Base-by-base conservation (phyloP, 2,113 vertebrate genomes). In the Numida meleagris region DNA sequence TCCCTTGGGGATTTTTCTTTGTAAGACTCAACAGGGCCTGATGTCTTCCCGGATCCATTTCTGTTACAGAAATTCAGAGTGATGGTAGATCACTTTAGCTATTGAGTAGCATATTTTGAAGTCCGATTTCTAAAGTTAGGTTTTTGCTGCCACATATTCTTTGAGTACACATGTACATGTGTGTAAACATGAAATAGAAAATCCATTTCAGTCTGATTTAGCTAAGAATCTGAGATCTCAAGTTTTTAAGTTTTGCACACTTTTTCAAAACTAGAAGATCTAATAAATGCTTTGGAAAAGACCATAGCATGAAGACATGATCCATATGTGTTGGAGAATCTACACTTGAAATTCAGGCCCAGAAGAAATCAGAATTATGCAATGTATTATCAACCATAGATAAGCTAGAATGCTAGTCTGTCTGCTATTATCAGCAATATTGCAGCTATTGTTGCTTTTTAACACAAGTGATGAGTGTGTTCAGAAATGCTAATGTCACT, bases 401-500 rank as follows among this genome's bases (percentile, higher is more conserved):
- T 88, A 29, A 74, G 10, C 48, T 84, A 57, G 17, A 61, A 45
- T 31, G 12, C 23, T 51, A 12, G 3, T 29, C 24, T 81, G 46
- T n/a, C 13, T 94, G n/a, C 23, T 78, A 0, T 23, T 58, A 19
- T 51, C 66, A 61, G 46, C 43, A 70, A 25, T 25, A 24, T 2
- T 76, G 68, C 45, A 88, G 55, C 33, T 72, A 29, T 7, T 23
- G 23, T 19, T 46, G 19, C 24, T 62, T 82, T 72, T 73, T 36
- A 84, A 33, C 10, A 38, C 40, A 58, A 66, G 13, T 0, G 0
- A 34, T 75, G 45, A 43, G 29, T 1, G 1, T 33, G 31, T 59
- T 82, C 59, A 72, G 53, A 61, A 90, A 61, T 93, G 73, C 21
- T 81, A 14, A 61, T 82, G 92, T 76, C 71, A 38, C 19, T 9